Evolutionary conservation across 2,113 vertebrate species (phyloP), one percentile per base, ranked within the genome.

Genomic region (Hiodon alosoides): DNA sequence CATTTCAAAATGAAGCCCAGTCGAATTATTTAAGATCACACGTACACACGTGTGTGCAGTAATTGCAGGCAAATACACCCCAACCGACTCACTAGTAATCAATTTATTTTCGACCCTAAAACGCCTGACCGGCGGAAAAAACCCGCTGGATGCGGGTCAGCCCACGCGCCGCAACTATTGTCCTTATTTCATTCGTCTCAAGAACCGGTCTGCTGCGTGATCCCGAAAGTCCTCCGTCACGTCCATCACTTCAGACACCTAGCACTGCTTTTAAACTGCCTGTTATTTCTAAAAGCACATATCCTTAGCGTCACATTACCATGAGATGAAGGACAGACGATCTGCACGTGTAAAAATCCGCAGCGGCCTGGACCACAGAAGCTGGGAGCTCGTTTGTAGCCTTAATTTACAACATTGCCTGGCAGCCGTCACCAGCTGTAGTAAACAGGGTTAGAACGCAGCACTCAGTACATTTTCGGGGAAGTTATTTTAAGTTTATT

Each of bases 201-300:
- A 76, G 85, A 82, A 83, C 84, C 90, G 86, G 85, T 89, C 89
- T 86, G 79, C 80, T 79, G 85, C 83, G 83, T 79, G 81, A 83
- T 84, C 87, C 83, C 89, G 87, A 83, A 90, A 90, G 87, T 89
- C 87, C 82, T 90, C 88, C 86, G 87, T 87, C 87, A 88, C 87
- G 88, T 87, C 88, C 89, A 88, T 69, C 78, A 83, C 88, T 90
- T 91, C 89, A 91, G 91, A 91, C 84, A 76, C 73, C 74, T 83
- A 83, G 80, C 86, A 79, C 81, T 87, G 85, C 71, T 84, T 85
- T 89, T 78, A 83, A 87, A 75, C 84, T 70, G 81, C 81, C 86
- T 85, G 87, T 85, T 86, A 85, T 86, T 85, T 86, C 83, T 67
- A 89, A 46, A 59, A 86, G 80, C 81, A 79, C 79, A 86, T 90